These are phyloP conservation scores for Heliconius erato DNA, from an alignment of 2,888 invertebrate genomes.

Conservation along the genomic window DNA sequence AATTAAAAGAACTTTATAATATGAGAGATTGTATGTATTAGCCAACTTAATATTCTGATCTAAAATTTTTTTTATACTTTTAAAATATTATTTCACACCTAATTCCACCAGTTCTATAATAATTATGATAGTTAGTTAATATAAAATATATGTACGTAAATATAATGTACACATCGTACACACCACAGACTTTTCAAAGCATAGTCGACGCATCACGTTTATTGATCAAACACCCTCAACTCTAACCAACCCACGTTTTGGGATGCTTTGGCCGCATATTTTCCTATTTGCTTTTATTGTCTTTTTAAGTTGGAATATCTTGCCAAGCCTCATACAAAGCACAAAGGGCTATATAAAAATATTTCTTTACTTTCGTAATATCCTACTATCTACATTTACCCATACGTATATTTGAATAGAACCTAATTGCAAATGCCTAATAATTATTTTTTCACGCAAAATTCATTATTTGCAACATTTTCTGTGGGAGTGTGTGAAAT, in stretches of 20 bases:
- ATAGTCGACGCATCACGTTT: conserved; percentile 44
- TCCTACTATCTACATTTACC: not conserved
- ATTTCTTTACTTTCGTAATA: conserved; percentile 4
- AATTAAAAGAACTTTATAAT: not conserved
- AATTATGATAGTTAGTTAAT: not conserved
- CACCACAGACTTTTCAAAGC: conserved; percentile 46
- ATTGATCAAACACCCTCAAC: conserved; percentile 53
- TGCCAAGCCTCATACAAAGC: conserved; percentile 23
- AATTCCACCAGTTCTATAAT: not conserved
- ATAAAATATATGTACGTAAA: not conserved
- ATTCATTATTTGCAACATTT: not conserved
- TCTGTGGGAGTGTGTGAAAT: conserved; percentile 26
- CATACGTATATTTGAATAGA: not conserved
- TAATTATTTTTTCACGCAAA: not conserved
- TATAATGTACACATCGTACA: conserved; percentile 39
- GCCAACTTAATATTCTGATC: not conserved
- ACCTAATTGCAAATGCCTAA: not conserved
- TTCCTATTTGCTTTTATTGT: conserved; percentile 37
- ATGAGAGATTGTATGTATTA: no score
- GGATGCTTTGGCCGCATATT: conserved; percentile 43
- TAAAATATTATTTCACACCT: no score
- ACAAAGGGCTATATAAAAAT: conserved; percentile 26
- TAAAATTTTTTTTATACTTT: not conserved
- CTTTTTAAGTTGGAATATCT: conserved; percentile 30
- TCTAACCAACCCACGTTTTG: conserved; percentile 37